Conservation (phyloP, 2,113 vertebrate species). For the Zeus faber region DNA sequence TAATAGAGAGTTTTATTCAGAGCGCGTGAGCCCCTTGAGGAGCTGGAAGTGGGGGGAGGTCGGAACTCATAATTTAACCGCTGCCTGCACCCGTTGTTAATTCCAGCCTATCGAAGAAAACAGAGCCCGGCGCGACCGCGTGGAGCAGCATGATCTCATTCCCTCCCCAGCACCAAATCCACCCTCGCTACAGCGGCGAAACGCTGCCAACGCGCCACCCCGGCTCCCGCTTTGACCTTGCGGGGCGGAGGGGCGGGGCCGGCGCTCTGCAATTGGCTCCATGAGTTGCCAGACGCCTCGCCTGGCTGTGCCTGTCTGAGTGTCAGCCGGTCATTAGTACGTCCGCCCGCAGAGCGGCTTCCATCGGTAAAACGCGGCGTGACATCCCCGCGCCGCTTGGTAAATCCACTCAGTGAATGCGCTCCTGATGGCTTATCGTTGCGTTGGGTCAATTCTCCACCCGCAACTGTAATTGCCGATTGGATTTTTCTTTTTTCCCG, state of each 20-base stretch:
- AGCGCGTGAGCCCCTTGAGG: slow-evolving; percentile 4
- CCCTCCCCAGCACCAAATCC: slow-evolving; percentile 6
- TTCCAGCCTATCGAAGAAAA: slow-evolving; percentile 6
- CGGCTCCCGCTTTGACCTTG: slow-evolving; percentile 61
- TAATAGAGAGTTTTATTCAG: slow-evolving; percentile 11
- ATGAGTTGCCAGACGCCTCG: too few species aligned
- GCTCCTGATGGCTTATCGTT: slow-evolving; percentile 39
- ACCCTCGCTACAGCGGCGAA: slow-evolving; percentile 20
- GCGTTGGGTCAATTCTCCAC: slow-evolving; percentile 43
- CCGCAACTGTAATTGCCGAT: slow-evolving; percentile 37
- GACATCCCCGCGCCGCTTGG: slow-evolving; percentile 35
- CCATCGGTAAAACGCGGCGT: too few species aligned
- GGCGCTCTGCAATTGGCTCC: slow-evolving; percentile 50
- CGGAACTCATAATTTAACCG: not conserved
- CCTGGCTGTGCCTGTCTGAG: slow-evolving; percentile 33
- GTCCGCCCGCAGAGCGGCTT: not conserved
- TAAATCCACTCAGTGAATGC: slow-evolving; percentile 27
- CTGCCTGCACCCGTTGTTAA: not conserved
- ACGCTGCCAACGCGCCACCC: too few species aligned
- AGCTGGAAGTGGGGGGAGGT: too few species aligned
- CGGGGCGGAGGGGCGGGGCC: slow-evolving; percentile 31
- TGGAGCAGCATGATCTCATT: not conserved
- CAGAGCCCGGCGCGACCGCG: not conserved
- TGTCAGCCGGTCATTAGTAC: slow-evolving; percentile 43
- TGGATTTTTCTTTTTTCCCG: not conserved